A percentile compares a stretch with the other conserved stretches of the same genome.
Evolutionary conservation across 2,113 vertebrate species (phyloP).

Genomic region (Gymnarchus niloticus): DNA sequence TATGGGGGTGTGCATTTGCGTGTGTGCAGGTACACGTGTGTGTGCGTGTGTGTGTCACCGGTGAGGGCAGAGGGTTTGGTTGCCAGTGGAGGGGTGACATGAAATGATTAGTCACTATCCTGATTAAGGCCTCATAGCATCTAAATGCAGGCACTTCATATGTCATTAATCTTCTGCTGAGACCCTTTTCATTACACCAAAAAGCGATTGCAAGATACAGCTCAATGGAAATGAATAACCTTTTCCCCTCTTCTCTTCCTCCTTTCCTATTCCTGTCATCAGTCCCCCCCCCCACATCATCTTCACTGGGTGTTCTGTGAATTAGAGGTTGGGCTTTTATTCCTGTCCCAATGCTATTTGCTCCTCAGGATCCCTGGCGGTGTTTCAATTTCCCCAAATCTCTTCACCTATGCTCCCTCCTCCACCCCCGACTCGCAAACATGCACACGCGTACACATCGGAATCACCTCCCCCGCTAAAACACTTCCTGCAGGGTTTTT

Average conservation of each 20-base stretch:
- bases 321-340: constrained; percentile 80
- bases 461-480: constrained; percentile 75
- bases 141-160: constrained; percentile 98
- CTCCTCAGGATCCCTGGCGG: constrained; percentile 79
- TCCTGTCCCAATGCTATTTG: constrained; percentile 80
- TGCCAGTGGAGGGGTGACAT: constrained; percentile 50
- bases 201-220: constrained; percentile 92
- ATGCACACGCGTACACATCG: constrained; percentile 22
- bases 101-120: constrained; percentile 88
- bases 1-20: no score
- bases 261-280: background rate
- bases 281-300: constrained; percentile 22
- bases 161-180: constrained; percentile 97
- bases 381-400: constrained; percentile 88
- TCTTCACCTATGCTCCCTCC: constrained; percentile 78
- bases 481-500: constrained; percentile 85
- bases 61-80: constrained; percentile 39
- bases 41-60: background rate
- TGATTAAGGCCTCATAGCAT: constrained; percentile 94
- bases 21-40: background rate
- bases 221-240: constrained; percentile 95
- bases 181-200: constrained; percentile 98
- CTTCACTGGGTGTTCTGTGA: constrained; percentile 60
- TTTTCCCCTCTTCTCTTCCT: constrained; percentile 42
- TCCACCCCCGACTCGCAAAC: constrained; percentile 58